Conservation (phyloP, 1,140 invertebrate genomes). For the Lordiphosa collinella region DNA sequence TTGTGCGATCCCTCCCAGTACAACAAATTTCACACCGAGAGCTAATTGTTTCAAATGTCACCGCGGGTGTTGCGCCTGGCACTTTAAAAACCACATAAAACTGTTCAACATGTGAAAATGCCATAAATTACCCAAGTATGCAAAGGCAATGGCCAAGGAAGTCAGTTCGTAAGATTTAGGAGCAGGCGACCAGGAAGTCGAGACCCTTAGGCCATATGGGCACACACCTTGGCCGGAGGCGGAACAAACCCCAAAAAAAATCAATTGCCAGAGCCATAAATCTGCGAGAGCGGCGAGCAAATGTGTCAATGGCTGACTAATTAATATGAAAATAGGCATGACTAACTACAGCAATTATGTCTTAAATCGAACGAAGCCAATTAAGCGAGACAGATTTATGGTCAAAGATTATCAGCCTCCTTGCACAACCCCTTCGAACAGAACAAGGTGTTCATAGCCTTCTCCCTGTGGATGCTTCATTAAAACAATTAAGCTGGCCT, state of each 20-base stretch:
- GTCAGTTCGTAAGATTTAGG: constrained; percentile 48
- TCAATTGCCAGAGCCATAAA: constrained; percentile 65
- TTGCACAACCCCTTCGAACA: background rate
- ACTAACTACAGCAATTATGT: constrained; percentile 58
- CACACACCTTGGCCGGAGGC: constrained; percentile 46
- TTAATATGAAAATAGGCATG: constrained; percentile 68
- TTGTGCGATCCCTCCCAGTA: background rate
- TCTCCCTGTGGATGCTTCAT: constrained; percentile 15
- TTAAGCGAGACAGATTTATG: constrained; percentile 34
- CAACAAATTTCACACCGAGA: constrained; percentile 20
- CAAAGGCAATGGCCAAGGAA: constrained; percentile 36
- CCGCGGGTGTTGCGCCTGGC: constrained; percentile 47
- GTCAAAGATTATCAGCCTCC: background rate
- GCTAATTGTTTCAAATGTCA: constrained; percentile 72
- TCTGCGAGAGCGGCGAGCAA: constrained; percentile 27
- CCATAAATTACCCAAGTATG: constrained; percentile 60
- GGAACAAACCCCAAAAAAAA: constrained; percentile 44
- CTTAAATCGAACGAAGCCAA: constrained; percentile 22
- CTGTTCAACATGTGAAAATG: constrained; percentile 74
- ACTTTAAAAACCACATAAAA: constrained; percentile 77
- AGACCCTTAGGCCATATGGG: constrained; percentile 56
- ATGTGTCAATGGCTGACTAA: constrained; percentile 48
- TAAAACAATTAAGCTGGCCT: constrained; percentile 45
- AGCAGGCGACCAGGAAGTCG: constrained; percentile 45
- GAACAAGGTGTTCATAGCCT: no score